Evolutionary conservation across 2,797 vertebrate genomes (phyloP).

Genomic region (Gymnothorax reevesii): DNA sequence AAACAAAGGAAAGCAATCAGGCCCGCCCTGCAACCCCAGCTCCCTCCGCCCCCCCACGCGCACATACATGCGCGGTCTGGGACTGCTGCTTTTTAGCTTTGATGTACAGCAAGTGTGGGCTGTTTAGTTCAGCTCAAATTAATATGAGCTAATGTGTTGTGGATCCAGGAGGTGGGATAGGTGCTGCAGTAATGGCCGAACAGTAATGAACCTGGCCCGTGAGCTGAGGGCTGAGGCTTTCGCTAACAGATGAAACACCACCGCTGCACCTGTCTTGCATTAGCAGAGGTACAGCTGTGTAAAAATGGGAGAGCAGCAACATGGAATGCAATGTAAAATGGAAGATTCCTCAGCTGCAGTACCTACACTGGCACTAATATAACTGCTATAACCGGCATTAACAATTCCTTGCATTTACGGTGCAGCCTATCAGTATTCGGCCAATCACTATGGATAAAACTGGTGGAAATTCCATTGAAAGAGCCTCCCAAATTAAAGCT

Average conservation of each 20-base stretch:
- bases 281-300: not conserved
- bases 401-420: too few species aligned
- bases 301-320: not conserved
- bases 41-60: not conserved
- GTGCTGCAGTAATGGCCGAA: not conserved
- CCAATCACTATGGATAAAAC: too few species aligned
- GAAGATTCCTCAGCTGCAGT: too few species aligned
- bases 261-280: not conserved
- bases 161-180: not conserved
- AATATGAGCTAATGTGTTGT: not conserved
- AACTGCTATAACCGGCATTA: not conserved
- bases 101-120: not conserved
- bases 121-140: not conserved
- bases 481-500: too few species aligned
- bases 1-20: not conserved
- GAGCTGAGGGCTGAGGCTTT: not conserved
- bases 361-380: not conserved
- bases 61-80: not conserved
- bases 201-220: not conserved
- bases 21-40: not conserved
- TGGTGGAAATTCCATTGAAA: too few species aligned
- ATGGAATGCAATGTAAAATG: not conserved
- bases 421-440: too few species aligned
- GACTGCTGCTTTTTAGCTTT: not conserved
- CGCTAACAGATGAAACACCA: not conserved